A percentile compares a stretch with the other conserved stretches of the same genome.
These are phyloP conservation scores for Caenorhabditis sp. DNA, from an alignment of 2,888 invertebrate species.

Conservation along the genomic window DNA sequence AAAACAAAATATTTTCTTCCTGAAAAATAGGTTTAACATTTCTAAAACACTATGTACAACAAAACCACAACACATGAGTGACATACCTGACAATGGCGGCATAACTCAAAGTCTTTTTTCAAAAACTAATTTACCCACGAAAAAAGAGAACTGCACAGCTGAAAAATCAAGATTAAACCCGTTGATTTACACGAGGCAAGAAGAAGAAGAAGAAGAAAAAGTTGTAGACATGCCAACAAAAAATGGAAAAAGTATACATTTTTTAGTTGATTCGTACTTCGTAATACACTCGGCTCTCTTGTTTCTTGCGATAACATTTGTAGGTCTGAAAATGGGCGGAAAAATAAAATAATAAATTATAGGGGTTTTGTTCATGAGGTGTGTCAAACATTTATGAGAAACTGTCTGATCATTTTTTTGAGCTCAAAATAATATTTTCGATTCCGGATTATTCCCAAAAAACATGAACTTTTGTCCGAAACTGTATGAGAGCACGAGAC, in stretches of 20 bases:
- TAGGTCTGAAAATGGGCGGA: conserved; percentile 48
- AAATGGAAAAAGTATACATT: conserved; percentile 2
- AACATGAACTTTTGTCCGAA: too few relatives aligned
- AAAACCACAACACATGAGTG: too few relatives aligned
- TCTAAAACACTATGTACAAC: too few relatives aligned
- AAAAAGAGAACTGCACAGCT: neutral
- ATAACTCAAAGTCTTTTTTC: neutral
- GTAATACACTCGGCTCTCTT: conserved; percentile 47
- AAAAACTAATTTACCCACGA: conserved; percentile 2
- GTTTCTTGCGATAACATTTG: conserved; percentile 48
- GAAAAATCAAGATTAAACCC: neutral
- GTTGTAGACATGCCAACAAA: neutral
- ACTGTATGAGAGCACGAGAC: too few relatives aligned
- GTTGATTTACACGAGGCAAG: neutral
- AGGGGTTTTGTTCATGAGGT: too few relatives aligned
- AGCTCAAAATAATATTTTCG: too few relatives aligned
- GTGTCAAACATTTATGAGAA: neutral
- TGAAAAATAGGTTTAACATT: too few relatives aligned
- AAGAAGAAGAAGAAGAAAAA: neutral
- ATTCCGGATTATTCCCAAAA: too few relatives aligned
- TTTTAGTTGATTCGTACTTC: conserved; percentile 45
- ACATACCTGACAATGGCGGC: neutral
- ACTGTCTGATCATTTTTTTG: neutral
- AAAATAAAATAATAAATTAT: conserved; percentile 7
- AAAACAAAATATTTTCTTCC: too few relatives aligned